A percentile compares a stretch with the other conserved stretches of the same genome.
Evolutionary conservation across 2,888 invertebrate genomes (phyloP).

Genomic region (Molanna angustata): DNA sequence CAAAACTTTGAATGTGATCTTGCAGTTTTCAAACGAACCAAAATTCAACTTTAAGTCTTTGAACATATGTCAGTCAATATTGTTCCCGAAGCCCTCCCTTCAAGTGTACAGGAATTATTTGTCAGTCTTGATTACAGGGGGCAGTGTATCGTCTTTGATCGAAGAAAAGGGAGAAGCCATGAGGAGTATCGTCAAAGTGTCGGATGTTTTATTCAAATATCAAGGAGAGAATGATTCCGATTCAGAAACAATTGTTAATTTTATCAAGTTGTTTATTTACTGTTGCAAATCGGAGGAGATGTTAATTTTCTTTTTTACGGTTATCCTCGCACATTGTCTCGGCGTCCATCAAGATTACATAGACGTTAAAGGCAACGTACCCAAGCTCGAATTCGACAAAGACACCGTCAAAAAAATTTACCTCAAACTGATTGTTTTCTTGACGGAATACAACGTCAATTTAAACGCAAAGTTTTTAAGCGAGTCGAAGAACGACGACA

Average conservation of each 20-base stretch:
- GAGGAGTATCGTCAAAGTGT: constrained; percentile 48
- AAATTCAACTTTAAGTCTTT: constrained; percentile 19
- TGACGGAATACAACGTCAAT: constrained; percentile 46
- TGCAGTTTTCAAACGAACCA: constrained; percentile 18
- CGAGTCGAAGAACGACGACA: constrained; percentile 45
- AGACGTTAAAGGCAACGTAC: constrained; percentile 42
- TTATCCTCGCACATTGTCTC: constrained; percentile 43
- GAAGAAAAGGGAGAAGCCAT: constrained; percentile 50
- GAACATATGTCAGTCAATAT: constrained; percentile 30
- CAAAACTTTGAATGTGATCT: constrained; percentile 19
- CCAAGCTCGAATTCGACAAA: constrained; percentile 40
- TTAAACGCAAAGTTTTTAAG: constrained; percentile 45
- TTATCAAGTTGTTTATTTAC: constrained; percentile 45
- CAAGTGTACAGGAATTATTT: constrained; percentile 24
- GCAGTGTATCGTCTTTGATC: constrained; percentile 36
- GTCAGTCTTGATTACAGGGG: constrained; percentile 11
- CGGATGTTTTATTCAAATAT: constrained; percentile 46
- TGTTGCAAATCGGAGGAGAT: constrained; percentile 45
- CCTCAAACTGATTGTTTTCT: constrained; percentile 42
- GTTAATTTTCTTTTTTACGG: constrained; percentile 47
- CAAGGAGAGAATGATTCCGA: constrained; percentile 39
- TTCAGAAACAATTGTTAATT: constrained; percentile 42
- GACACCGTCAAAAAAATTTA: constrained; percentile 25
- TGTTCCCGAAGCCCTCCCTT: constrained; percentile 40
- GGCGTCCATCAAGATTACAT: constrained; percentile 46